Evolutionary conservation across 2,797 vertebrate species (phyloP).

Genomic region (Tapera naevia): DNA sequence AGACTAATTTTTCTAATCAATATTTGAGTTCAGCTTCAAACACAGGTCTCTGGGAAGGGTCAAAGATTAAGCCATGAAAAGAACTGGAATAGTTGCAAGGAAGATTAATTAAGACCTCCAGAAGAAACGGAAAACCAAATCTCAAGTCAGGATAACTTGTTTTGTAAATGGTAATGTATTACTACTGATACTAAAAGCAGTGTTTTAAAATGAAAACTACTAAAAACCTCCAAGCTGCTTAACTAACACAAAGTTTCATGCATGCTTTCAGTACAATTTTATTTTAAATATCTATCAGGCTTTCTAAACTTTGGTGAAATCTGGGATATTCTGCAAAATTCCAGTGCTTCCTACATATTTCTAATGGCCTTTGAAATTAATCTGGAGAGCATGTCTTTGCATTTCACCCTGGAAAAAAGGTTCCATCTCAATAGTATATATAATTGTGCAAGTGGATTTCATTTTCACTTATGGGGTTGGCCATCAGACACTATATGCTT

Average conservation of each 20-base stretch:
- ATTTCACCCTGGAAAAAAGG: slow-evolving; percentile 30
- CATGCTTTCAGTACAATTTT: not conserved
- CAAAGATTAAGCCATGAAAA: not conserved
- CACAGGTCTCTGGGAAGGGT: not conserved
- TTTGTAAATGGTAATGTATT: not conserved
- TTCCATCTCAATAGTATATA: slow-evolving; percentile 49
- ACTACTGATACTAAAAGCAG: not conserved
- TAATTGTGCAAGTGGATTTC: not conserved
- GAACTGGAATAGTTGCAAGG: not conserved
- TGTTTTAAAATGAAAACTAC: not conserved
- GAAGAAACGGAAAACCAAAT: not conserved
- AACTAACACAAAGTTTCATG: not conserved
- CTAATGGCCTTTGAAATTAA: not conserved
- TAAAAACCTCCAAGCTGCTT: not conserved
- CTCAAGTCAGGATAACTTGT: not conserved
- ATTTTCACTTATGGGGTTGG: not conserved
- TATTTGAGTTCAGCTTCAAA: not conserved
- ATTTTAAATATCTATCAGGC: not conserved
- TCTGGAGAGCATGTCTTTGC: not conserved
- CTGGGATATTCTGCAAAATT: slow-evolving; percentile 26
- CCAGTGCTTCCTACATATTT: not conserved
- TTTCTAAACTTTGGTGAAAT: not conserved
- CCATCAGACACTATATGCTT: not conserved
- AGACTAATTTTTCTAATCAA: not conserved
- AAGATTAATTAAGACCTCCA: not conserved